Base-by-base conservation (phyloP, 1,140 invertebrate genomes). In the Drosophila carrolli region DNA sequence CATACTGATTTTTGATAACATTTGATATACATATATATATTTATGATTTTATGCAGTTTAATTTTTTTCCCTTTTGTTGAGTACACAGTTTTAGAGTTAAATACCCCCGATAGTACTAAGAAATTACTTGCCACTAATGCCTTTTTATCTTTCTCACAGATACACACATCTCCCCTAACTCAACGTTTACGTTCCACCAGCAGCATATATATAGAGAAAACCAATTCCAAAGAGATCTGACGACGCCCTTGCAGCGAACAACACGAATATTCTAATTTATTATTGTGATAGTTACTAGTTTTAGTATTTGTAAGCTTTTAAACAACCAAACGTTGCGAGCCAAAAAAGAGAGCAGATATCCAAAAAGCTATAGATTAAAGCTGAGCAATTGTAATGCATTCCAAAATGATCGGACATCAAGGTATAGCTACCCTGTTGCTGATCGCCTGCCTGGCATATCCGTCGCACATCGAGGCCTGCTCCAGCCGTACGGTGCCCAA, bases 401-500 rank as follows among this genome's bases (percentile, higher is more conserved):
- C 67, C 65, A 67, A 53, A 67, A 68, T 62, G 62, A 35, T 23
- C n/a, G 43, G 57, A 86, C 43, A 81, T 51, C 43, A 73, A 41
- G n/a, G 68, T 47, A 57, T 66, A 27, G 43, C 74, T 29, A 40
- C 62, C 32, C 55, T 86, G 50, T 29, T 86, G 58, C 14, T 80
- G 56, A 43, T 88, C 13, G 63, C 66, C 60, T 78, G 66, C 32
- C 59, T 83, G 19, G 63, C 72, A 44, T 79, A 62, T 51, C 82
- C 78, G 35, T 51, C 40, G 8, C 41, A 65, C 23, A 74, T 80
- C 95, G 96, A 96, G 92, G 95, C 96, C 82, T 97, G 96, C 93
- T 97, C 96, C 91, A 97, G 96, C 92, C 95, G 96, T 85, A 96
- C 96, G 50, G 97, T 96, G 78, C 96, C 96, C 68, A 97, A 97